These are phyloP conservation scores for Morelia viridis DNA, from an alignment of 2,797 vertebrate species.

Conservation along the genomic window DNA sequence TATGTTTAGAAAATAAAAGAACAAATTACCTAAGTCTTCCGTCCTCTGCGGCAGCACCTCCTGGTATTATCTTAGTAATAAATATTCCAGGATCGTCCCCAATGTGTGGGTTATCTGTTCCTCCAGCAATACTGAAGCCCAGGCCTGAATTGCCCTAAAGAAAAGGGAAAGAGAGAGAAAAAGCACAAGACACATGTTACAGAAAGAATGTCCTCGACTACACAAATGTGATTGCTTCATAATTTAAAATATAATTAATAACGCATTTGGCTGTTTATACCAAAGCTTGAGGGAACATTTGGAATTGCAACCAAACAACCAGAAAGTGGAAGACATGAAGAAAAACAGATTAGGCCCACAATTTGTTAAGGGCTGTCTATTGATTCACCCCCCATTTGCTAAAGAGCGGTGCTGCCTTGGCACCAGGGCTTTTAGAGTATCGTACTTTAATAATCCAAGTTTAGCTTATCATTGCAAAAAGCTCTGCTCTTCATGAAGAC, in stretches of 20 bases:
- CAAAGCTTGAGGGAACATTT: background rate
- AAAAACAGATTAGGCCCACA: conserved; percentile 23
- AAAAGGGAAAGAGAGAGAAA: conserved; percentile 49
- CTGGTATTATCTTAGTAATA: conserved; percentile 97
- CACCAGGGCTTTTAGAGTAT: background rate
- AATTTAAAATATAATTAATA: background rate
- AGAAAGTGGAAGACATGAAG: background rate
- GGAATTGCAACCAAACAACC: background rate
- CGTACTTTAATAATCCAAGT: background rate
- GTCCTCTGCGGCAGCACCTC: conserved; percentile 94
- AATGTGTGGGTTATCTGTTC: conserved; percentile 96
- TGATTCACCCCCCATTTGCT: conserved; percentile 9
- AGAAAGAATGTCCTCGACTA: background rate
- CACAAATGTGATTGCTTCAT: background rate
- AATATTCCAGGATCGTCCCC: conserved; percentile 97
- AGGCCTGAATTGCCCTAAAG: conserved; percentile 93
- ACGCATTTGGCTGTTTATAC: background rate
- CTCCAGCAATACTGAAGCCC: conserved; percentile 96
- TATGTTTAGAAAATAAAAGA: background rate
- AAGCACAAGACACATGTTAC: conserved; percentile 40
- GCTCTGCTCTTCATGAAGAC: background rate
- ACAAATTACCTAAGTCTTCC: conserved; percentile 87
- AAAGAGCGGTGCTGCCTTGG: background rate
- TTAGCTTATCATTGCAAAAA: background rate
- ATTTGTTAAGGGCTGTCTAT: background rate